These are phyloP conservation scores for Eulithis prunata DNA, from an alignment of 2,888 invertebrate genomes.

Conservation along the genomic window DNA sequence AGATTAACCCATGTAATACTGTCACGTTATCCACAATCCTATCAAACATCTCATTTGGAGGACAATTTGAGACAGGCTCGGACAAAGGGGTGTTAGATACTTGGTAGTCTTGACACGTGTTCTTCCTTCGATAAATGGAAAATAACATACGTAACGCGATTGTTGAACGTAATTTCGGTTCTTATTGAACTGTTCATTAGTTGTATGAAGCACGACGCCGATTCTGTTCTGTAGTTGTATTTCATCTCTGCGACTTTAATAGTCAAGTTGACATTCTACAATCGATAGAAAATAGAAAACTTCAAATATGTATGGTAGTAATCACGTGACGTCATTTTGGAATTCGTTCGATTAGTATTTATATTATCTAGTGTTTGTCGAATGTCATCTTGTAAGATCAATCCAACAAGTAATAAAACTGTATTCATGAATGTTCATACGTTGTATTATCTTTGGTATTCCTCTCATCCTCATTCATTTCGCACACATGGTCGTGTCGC, in stretches of 20 bases:
- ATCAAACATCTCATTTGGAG: slow-evolving; percentile 28
- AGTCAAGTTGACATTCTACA: no score
- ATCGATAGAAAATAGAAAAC: no score
- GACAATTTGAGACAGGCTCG: slow-evolving; percentile 33
- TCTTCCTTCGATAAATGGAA: slow-evolving; percentile 6
- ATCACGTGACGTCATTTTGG: no score
- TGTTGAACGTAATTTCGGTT: neutral
- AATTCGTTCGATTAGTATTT: no score
- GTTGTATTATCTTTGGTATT: slow-evolving; percentile 9
- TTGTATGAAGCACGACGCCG: neutral
- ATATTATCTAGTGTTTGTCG: no score
- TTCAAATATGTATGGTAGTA: no score
- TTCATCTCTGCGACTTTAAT: neutral
- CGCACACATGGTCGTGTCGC: slow-evolving; percentile 23
- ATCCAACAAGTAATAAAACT: no score
- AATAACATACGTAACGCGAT: neutral
- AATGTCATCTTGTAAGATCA: no score
- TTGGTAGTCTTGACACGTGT: slow-evolving; percentile 35
- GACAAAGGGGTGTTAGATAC: slow-evolving; percentile 33
- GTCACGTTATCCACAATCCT: slow-evolving; percentile 20
- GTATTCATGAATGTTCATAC: no score
- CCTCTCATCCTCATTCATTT: slow-evolving; percentile 28
- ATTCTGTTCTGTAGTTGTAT: no score
- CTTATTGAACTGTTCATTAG: neutral
- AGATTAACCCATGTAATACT: slow-evolving; percentile 19